Conservation (phyloP, 2,888 invertebrate species). For the Athripsodes cinereus region DNA sequence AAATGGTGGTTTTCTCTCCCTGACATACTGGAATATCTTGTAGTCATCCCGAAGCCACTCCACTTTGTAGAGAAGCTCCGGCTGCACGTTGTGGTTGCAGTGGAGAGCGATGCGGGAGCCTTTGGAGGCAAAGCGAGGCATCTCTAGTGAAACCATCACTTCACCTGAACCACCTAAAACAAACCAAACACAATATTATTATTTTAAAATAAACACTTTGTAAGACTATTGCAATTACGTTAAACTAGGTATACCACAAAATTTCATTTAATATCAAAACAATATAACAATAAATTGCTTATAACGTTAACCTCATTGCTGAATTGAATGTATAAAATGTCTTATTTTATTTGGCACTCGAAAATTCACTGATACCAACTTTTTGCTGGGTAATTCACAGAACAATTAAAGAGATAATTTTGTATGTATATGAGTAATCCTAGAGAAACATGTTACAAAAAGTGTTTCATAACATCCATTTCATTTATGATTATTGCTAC, state of each 20-base stretch:
- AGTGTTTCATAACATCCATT: too few relatives aligned
- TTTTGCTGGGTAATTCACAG: too few relatives aligned
- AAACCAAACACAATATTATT: slow-evolving; percentile 7
- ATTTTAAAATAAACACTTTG: neutral
- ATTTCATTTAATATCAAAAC: too few relatives aligned
- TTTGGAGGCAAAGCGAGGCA: slow-evolving; percentile 68
- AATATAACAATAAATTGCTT: too few relatives aligned
- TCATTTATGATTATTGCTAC: too few relatives aligned
- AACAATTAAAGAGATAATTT: too few relatives aligned
- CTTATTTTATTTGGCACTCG: too few relatives aligned
- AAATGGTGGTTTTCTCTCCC: slow-evolving; percentile 69
- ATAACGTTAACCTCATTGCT: too few relatives aligned
- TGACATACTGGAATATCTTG: slow-evolving; percentile 74
- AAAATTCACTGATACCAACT: too few relatives aligned
- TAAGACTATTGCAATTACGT: neutral
- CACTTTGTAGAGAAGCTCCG: slow-evolving; percentile 72
- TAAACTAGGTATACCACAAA: neutral
- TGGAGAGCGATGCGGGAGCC: slow-evolving; percentile 65
- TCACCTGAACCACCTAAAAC: slow-evolving; percentile 44
- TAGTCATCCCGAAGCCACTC: slow-evolving; percentile 48
- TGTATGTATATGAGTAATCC: too few relatives aligned
- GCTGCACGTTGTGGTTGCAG: slow-evolving; percentile 70
- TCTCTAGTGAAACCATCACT: slow-evolving; percentile 57
- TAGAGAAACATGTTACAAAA: too few relatives aligned
- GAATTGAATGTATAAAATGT: too few relatives aligned